phyloP scores from a whole-genome alignment of 2,113 vertebrate genomes.

The Sinocyclocheilus grahami region DNA sequence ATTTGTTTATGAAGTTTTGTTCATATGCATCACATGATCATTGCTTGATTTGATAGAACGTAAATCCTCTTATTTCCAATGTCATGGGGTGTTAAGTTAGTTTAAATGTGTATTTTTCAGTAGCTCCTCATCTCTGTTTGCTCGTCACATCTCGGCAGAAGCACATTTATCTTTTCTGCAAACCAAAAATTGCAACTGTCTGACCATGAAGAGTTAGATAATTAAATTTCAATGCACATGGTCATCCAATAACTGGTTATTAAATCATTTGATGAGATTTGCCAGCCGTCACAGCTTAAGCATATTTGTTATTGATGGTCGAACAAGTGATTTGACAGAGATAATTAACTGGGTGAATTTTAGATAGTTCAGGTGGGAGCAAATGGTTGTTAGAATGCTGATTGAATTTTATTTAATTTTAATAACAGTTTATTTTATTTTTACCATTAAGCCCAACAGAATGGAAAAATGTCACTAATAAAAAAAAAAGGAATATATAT shows the following conservation, averaged over 20 bases:
- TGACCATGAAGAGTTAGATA: conserved; percentile 48
- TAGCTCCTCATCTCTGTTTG: not conserved
- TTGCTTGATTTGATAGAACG: not conserved
- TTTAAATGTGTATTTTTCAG: not conserved
- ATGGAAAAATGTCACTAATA: too few relatives aligned
- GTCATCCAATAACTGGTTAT: conserved; percentile 49
- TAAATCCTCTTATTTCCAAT: not conserved
- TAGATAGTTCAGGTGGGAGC: not conserved
- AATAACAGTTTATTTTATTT: too few relatives aligned
- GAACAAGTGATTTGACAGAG: conserved; percentile 21
- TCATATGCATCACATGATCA: not conserved
- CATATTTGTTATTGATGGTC: conserved; percentile 40
- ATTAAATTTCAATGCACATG: conserved; percentile 44
- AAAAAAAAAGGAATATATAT: too few relatives aligned
- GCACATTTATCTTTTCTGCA: conserved; percentile 13
- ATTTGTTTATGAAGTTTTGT: not conserved
- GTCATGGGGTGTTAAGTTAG: not conserved
- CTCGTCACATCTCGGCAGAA: conserved; percentile 5
- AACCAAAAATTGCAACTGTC: conserved; percentile 26
- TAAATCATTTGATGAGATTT: conserved; percentile 51
- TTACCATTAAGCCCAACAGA: too few relatives aligned
- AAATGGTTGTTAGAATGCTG: not conserved
- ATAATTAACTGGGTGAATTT: not conserved
- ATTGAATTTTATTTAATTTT: not conserved
- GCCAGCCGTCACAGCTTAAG: conserved; percentile 29